Percentiles rank a stretch among this genome's conserved stretches.
Evolutionary conservation across 23 tunicate species (phyloP).

Genomic region (Ascidia mentula): DNA sequence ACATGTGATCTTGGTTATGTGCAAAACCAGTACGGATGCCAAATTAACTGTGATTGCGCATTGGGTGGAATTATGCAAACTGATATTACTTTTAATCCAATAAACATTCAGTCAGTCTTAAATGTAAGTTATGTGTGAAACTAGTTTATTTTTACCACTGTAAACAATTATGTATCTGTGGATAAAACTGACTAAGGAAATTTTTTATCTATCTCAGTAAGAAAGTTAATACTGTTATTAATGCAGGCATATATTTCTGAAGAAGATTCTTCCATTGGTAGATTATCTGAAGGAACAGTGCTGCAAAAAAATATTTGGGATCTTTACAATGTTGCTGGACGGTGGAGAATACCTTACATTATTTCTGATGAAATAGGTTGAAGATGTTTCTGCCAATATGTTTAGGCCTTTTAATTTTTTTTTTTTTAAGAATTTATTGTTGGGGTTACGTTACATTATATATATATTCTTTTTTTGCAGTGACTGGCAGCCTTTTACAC

Average conservation of each 20-base stretch:
- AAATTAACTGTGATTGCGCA: slow-evolving; percentile 44
- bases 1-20: slow-evolving; percentile 44
- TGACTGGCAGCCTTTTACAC: neutral
- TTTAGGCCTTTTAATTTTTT: no score
- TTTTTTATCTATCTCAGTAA: no score
- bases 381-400: no score
- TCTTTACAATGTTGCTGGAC: neutral
- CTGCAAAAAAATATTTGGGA: slow-evolving; percentile 11
- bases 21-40: slow-evolving; percentile 40
- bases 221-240: neutral
- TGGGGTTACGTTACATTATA: neutral
- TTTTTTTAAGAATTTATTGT: neutral
- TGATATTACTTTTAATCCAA: slow-evolving; percentile 38
- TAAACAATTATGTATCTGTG: neutral
- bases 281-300: neutral
- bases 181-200: neutral
- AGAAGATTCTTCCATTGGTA: neutral
- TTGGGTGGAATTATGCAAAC: slow-evolving; percentile 44
- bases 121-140: neutral
- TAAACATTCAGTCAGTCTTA: slow-evolving; percentile 35
- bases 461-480: neutral
- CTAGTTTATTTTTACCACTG: neutral
- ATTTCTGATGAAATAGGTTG: neutral
- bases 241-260: neutral
- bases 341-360: slow-evolving; percentile 14